Percentiles rank a stretch among this genome's conserved stretches.
phyloP scores from a whole-genome alignment of 2,113 vertebrate species.

The Nibea albiflora region DNA sequence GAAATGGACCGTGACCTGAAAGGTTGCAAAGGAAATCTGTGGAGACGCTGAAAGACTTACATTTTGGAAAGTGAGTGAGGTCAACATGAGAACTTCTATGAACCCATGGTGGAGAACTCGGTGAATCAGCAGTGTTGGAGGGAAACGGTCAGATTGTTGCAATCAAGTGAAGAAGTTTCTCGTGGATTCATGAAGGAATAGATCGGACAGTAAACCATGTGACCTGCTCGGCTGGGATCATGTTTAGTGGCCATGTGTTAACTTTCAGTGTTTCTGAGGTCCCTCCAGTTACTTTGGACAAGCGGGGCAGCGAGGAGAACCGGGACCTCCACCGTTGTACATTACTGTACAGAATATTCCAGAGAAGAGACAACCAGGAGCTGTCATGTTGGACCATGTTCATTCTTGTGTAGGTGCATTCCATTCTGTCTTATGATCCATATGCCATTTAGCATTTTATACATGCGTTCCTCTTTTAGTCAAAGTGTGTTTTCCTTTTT shows the following conservation, averaged over 20 bases:
- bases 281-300: constrained; percentile 6
- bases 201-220: constrained; percentile 29
- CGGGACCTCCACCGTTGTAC: constrained; percentile 66
- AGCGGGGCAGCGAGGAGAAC: constrained; percentile 11
- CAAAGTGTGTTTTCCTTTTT: constrained; percentile 57
- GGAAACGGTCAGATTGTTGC: constrained; percentile 2
- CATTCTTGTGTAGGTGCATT: constrained; percentile 61
- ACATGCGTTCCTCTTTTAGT: constrained; percentile 59
- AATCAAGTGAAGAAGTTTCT: neutral
- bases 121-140: neutral
- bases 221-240: neutral
- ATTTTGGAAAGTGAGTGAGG: neutral
- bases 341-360: constrained; percentile 82
- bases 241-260: constrained; percentile 3
- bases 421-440: constrained; percentile 33
- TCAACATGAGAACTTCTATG: neutral
- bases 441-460: constrained; percentile 66
- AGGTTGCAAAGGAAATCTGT: neutral
- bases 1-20: constrained; percentile 36
- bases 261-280: constrained; percentile 12
- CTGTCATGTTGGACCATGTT: constrained; percentile 56
- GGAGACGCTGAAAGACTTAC: constrained; percentile 14
- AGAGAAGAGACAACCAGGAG: constrained; percentile 59
- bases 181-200: constrained; percentile 2
- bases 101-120: constrained; percentile 12